These are phyloP conservation scores for Leptogaster cylindrica DNA, from an alignment of 2,888 invertebrate species.

Conservation along the genomic window DNA sequence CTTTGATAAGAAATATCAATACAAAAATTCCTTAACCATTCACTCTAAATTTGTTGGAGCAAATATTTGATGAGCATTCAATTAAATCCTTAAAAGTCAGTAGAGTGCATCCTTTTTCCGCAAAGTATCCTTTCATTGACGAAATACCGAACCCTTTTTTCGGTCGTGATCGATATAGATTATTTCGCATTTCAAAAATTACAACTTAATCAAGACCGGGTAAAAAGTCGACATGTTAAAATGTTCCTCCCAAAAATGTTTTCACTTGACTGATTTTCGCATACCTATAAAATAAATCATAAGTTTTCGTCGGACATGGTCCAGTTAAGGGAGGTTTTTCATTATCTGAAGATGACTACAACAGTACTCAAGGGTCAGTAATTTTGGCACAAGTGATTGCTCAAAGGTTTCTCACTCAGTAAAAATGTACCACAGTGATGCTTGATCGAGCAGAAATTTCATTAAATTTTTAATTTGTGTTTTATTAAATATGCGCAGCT, in stretches of 20 bases:
- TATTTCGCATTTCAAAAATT: too few species aligned
- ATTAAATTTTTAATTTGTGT: constrained; percentile 27
- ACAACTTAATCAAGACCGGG: too few species aligned
- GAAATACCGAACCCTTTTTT: too few species aligned
- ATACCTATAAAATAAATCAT: not conserved
- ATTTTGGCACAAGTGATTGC: not conserved
- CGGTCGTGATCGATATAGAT: too few species aligned
- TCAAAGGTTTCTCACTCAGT: not conserved
- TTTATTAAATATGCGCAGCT: constrained; percentile 28
- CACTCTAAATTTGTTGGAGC: too few species aligned
- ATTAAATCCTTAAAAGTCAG: too few species aligned
- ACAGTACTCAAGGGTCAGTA: constrained; percentile 23
- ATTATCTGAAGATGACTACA: constrained; percentile 23
- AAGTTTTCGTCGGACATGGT: not conserved
- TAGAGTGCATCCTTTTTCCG: too few species aligned
- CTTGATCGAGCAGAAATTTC: constrained; percentile 36
- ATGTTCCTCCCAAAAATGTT: not conserved
- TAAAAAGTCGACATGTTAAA: not conserved
- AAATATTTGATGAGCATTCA: too few species aligned
- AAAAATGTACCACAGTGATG: constrained; percentile 15
- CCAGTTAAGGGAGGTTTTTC: not conserved
- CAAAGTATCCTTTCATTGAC: too few species aligned
- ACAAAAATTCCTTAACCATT: too few species aligned
- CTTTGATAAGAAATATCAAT: too few species aligned
- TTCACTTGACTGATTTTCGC: constrained; percentile 1